Evolutionary conservation across 2,113 vertebrate species (phyloP).

Genomic region (Sus scrofa): T2T-Sscrofa CM000815.6:105145001-105145500

Average conservation of each 20-base stretch:
- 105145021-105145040: not conserved
- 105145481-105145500: not conserved
- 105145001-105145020: not conserved
- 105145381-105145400: not conserved
- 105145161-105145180: not conserved
- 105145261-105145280: not conserved
- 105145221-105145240: not conserved
- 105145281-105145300: not conserved
- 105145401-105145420: not conserved
- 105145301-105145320: not conserved
- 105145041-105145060: not conserved
- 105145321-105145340: conserved; percentile 1
- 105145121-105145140: not conserved
- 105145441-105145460: not conserved
- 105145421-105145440: not conserved
- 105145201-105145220: not conserved
- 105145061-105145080: not conserved
- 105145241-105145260: not conserved
- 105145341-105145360: not conserved
- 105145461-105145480: not conserved
- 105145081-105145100: not conserved
- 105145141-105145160: not conserved
- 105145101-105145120: not conserved
- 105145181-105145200: not conserved
- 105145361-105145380: not conserved